Percentiles rank a stretch among this genome's conserved stretches.
These are phyloP conservation scores for Phymatocera aterrima DNA, from an alignment of 2,888 invertebrate species.

Conservation along the genomic window DNA sequence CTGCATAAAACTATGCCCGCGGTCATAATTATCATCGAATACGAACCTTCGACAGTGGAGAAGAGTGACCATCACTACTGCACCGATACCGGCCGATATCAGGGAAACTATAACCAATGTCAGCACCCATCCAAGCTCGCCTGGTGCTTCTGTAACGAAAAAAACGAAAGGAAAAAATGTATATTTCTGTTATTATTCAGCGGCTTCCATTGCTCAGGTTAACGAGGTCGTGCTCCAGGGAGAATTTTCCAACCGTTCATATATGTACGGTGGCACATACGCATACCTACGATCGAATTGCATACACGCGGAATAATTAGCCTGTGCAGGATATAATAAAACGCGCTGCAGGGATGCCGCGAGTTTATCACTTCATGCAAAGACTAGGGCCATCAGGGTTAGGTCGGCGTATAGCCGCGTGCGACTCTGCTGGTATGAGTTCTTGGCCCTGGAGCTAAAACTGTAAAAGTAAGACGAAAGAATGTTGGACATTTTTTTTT, in stretches of 20 bases:
- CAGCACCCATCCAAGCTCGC: conserved; percentile 83
- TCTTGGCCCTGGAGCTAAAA: neutral
- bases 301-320: conserved; percentile 12
- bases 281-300: neutral
- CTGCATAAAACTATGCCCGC: no score
- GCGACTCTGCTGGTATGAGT: neutral
- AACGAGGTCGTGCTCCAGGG: neutral
- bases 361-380: neutral
- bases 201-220: neutral
- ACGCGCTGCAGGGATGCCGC: conserved; percentile 23
- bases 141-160: conserved; percentile 78
- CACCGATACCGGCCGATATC: conserved; percentile 83
- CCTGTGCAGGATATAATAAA: conserved; percentile 37
- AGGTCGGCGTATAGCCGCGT: neutral
- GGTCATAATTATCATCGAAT: no score
- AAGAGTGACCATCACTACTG: conserved; percentile 84
- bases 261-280: neutral
- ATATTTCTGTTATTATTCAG: neutral
- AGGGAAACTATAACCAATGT: conserved; percentile 84
- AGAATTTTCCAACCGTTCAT: neutral
- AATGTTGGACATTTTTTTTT: neutral
- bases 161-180: conserved; percentile 49
- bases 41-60: conserved; percentile 82
- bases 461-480: neutral
- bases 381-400: neutral